Conservation (phyloP, 2,113 vertebrate genomes). For the Aythya baeri region DNA sequence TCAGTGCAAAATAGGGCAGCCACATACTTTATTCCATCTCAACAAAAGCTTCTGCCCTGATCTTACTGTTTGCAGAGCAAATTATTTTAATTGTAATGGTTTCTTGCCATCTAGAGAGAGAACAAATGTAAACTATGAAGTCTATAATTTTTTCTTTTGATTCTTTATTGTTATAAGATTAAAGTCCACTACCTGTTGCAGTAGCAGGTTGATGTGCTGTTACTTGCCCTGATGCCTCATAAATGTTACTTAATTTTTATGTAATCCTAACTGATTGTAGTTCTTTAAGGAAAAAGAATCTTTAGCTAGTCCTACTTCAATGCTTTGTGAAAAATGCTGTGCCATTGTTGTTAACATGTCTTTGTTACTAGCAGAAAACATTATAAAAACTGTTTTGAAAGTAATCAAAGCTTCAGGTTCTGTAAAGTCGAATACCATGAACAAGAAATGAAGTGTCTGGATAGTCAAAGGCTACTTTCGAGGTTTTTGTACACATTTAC, state of each 20-base stretch:
- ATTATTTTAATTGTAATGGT: neutral
- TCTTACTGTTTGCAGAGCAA: neutral
- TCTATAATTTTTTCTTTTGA: neutral
- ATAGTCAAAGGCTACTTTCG: conserved; percentile 1
- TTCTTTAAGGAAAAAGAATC: neutral
- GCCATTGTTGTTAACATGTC: conserved; percentile 3
- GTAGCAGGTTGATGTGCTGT: neutral
- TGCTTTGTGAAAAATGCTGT: neutral
- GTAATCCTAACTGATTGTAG: conserved; percentile 17
- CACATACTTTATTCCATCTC: conserved; percentile 18
- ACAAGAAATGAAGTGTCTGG: neutral
- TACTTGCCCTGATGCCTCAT: conserved; percentile 41
- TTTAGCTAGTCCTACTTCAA: neutral
- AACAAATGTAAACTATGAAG: neutral
- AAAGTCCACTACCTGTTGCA: conserved; percentile 9
- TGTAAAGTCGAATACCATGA: neutral
- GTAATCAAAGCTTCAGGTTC: conserved; percentile 28
- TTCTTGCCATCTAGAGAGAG: conserved; percentile 7
- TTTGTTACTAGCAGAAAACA: conserved; percentile 28
- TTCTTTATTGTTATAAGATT: conserved; percentile 16
- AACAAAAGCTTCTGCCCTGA: conserved; percentile 22
- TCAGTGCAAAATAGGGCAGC: conserved; percentile 28
- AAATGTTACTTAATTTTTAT: conserved; percentile 34
- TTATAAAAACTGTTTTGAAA: conserved; percentile 18
- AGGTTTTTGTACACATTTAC: neutral